Percentiles rank a stretch among this genome's conserved stretches.
Evolutionary conservation across 1,140 invertebrate genomes (phyloP).

Genomic region (Goniozus legneri): DNA sequence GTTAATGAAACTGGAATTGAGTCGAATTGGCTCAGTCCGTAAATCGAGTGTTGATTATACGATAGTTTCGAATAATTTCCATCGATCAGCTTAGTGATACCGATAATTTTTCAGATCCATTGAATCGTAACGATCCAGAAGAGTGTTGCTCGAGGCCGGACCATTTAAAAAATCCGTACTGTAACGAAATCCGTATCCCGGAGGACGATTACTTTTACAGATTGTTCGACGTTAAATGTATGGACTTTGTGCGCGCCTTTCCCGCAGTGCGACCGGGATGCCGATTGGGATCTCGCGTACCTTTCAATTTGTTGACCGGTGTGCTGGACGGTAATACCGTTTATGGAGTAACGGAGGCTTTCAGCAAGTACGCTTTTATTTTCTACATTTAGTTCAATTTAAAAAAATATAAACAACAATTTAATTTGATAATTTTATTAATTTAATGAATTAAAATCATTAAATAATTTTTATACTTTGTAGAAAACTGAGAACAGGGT

Average conservation of each 20-base stretch:
- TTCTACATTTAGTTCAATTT: no score
- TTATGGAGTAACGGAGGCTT: constrained; percentile 77
- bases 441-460: no score
- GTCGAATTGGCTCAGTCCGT: no score
- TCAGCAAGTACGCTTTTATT: constrained; percentile 61
- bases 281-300: constrained; percentile 72
- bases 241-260: constrained; percentile 85
- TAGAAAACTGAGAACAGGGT: constrained; percentile 74
- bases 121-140: constrained; percentile 82
- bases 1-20: no score
- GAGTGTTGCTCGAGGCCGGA: constrained; percentile 78
- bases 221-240: constrained; percentile 77
- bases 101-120: constrained; percentile 65
- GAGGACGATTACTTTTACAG: constrained; percentile 90
- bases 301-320: constrained; percentile 80
- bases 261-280: constrained; percentile 79
- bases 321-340: constrained; percentile 81
- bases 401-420: no score
- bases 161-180: constrained; percentile 83
- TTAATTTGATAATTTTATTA: no score
- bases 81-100: no score
- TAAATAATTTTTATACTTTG: constrained; percentile 13
- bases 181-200: constrained; percentile 85
- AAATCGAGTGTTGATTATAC: no score
- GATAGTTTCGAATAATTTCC: no score